A percentile compares a stretch with the other conserved stretches of the same genome.
phyloP scores from a whole-genome alignment of 2,888 invertebrate species.

The Helicoverpa assulta region DNA sequence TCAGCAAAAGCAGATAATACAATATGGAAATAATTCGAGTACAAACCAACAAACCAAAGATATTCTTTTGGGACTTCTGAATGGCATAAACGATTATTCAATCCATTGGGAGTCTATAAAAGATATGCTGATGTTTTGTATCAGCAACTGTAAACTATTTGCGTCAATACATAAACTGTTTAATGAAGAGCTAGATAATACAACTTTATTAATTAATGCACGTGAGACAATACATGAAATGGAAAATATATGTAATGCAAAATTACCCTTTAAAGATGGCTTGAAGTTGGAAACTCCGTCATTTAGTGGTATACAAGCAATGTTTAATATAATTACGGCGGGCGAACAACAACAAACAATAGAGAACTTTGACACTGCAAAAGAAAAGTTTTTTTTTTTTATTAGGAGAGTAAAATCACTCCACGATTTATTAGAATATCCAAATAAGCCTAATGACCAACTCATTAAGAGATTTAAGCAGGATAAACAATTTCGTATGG shows the following conservation, averaged over 20 bases:
- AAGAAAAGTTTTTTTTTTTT: slow-evolving; percentile 8
- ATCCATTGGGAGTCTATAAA: slow-evolving; percentile 22
- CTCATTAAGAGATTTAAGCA: slow-evolving; percentile 8
- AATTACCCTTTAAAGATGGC: neutral
- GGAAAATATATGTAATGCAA: slow-evolving; percentile 1
- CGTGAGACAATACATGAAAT: slow-evolving; percentile 2
- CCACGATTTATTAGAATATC: slow-evolving; percentile 10
- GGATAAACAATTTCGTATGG: slow-evolving; percentile 20
- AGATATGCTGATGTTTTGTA: slow-evolving; percentile 10
- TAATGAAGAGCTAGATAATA: neutral
- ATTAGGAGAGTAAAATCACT: slow-evolving; percentile 14
- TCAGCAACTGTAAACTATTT: slow-evolving; percentile 7
- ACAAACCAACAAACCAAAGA: neutral
- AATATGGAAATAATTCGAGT: neutral
- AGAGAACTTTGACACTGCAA: neutral
- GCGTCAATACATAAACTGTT: too few species aligned
- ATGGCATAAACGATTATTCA: slow-evolving; percentile 3
- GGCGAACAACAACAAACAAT: too few species aligned
- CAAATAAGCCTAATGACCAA: neutral
- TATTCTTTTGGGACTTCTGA: neutral
- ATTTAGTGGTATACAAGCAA: neutral
- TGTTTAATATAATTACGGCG: neutral
- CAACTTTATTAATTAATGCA: neutral
- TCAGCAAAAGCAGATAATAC: neutral
- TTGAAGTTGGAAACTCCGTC: neutral